Evolutionary conservation across 2,113 vertebrate genomes (phyloP).

Genomic region (Phalacrocorax pelagicus): DNA sequence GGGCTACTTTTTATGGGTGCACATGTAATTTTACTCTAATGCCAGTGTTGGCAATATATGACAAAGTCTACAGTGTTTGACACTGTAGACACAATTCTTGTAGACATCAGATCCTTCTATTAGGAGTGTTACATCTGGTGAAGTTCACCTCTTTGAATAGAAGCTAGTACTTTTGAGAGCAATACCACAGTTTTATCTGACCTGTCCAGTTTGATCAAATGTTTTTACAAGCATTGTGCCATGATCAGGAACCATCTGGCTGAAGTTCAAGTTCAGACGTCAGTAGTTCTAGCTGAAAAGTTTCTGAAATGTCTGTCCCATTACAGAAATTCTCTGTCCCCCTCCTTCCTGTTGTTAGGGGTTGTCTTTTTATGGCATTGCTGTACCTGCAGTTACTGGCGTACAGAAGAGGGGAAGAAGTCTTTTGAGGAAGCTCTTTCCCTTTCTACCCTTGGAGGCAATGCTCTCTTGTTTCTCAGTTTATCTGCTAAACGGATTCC

Average conservation of each 20-base stretch:
- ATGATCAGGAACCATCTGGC: not conserved
- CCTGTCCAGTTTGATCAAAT: not conserved
- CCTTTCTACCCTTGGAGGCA: rapidly evolving
- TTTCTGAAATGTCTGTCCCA: not conserved
- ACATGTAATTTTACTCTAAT: not conserved
- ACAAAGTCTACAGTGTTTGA: not conserved
- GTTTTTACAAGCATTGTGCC: not conserved
- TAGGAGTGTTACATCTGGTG: not conserved
- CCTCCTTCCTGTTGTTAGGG: not conserved
- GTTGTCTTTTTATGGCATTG: not conserved
- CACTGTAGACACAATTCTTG: not conserved
- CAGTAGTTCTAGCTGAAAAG: not conserved
- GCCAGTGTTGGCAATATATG: not conserved
- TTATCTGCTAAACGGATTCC: not conserved
- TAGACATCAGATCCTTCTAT: not conserved
- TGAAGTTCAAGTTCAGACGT: not conserved
- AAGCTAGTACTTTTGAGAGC: not conserved
- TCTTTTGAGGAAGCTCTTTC: not conserved
- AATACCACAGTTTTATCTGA: not conserved
- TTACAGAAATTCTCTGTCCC: not conserved
- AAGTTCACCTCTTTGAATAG: not conserved
- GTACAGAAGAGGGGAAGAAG: not conserved
- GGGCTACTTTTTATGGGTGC: not conserved
- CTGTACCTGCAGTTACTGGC: not conserved
- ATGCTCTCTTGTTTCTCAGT: not conserved